Conservation (phyloP, 1,140 invertebrate species). For the Popillia japonica region DNA sequence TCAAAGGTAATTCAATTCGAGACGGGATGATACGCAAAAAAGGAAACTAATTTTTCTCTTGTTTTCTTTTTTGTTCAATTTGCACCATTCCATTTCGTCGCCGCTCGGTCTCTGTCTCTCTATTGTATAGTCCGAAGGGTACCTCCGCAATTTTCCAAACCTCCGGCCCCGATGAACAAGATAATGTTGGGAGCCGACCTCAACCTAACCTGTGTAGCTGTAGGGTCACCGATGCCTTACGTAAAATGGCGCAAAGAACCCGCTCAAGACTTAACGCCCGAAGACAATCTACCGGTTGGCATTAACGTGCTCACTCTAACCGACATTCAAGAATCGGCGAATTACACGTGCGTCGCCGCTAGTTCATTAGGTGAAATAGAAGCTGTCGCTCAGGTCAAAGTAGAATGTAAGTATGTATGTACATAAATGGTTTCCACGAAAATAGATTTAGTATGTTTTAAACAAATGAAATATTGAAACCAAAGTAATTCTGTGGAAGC, state of each 20-base stretch:
- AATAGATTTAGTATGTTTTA: no score
- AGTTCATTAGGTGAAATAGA: constrained; percentile 94
- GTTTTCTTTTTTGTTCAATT: constrained; percentile 13
- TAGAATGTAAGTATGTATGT: constrained; percentile 85
- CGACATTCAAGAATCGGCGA: constrained; percentile 90
- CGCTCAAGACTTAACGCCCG: constrained; percentile 81
- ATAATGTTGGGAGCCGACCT: constrained; percentile 90
- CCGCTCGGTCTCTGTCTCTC: constrained; percentile 51
- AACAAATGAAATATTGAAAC: no score
- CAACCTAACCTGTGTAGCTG: constrained; percentile 95
- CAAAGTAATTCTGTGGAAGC: no score
- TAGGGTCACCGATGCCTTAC: constrained; percentile 96
- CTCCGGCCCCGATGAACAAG: constrained; percentile 81
- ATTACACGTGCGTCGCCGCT: constrained; percentile 97
- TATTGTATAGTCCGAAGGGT: constrained; percentile 83
- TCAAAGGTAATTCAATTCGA: constrained; percentile 76
- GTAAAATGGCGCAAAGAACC: constrained; percentile 94
- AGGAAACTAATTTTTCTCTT: constrained; percentile 33
- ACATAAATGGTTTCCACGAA: no score
- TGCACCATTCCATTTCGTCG: not conserved
- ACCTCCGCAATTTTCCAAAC: constrained; percentile 92
- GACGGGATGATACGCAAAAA: constrained; percentile 28
- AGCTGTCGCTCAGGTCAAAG: constrained; percentile 85
- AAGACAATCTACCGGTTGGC: constrained; percentile 85
- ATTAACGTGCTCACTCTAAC: constrained; percentile 86